Conservation (phyloP, 2,113 vertebrate species). For the Cavia porcellus region DNA sequence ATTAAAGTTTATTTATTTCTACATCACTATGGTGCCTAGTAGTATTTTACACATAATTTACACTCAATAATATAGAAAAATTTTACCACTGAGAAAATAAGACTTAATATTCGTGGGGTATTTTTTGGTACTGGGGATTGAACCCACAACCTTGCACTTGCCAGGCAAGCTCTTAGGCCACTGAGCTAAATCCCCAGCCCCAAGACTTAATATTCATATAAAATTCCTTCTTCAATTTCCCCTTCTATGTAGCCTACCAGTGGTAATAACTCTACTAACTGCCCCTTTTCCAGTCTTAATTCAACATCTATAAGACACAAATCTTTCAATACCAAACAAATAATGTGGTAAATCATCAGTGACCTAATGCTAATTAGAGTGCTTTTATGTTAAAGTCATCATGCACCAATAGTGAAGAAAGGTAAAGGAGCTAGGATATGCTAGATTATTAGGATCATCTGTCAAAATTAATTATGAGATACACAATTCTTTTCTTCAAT, state of each 20-base stretch:
- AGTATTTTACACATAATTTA: conserved; percentile 47
- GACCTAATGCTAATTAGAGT: background rate
- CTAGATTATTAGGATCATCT: conserved; percentile 27
- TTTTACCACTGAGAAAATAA: conserved; percentile 52
- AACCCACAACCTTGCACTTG: no score
- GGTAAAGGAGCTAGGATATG: background rate
- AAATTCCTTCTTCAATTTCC: conserved; percentile 9
- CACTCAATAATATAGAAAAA: background rate
- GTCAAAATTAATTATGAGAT: conserved; percentile 37
- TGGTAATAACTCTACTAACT: background rate
- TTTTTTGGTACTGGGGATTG: no score
- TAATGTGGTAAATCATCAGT: background rate
- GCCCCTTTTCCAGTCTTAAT: conserved; percentile 37
- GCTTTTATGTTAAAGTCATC: background rate
- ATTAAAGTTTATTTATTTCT: conserved; percentile 38
- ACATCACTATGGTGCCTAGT: background rate
- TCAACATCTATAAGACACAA: conserved; percentile 1
- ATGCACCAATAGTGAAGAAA: background rate
- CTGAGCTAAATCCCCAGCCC: no score
- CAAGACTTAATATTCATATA: conserved; percentile 47
- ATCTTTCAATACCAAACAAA: conserved; percentile 28
- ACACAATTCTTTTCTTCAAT: conserved; percentile 45
- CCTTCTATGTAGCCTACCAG: conserved; percentile 11
- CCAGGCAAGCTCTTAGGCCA: no score
- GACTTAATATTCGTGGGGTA: no score